Evolutionary conservation across 2,888 invertebrate species (phyloP), one percentile per base, ranked within the genome.

Genomic region (Fragum whitleyi): DNA sequence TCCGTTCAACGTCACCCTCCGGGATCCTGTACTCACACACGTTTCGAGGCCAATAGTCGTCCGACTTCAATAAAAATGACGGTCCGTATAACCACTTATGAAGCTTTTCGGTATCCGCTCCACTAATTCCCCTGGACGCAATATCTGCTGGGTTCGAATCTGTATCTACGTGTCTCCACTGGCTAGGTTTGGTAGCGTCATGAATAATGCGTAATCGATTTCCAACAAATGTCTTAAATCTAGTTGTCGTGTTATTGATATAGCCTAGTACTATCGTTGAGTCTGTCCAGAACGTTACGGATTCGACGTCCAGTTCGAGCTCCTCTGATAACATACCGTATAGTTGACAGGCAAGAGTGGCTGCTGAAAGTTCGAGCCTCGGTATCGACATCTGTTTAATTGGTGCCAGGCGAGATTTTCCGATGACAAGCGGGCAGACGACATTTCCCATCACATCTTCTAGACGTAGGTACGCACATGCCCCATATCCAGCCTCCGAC

Each of bases 351-450:
- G 69, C 61, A 0, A 61, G 29, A 0, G 57, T 61, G 14, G 82
- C 75, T 47, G 79, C 76, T 19, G 79, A 53, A 28, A 82, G 59
- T 28, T 83, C 83, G 28, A 83, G 42, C 47, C 79, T 51, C 1
- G 83, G 77, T 32, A 83, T 59, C 9, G 75, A 73, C 2, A 80
- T 51, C 2, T 53, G 1, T 55, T 84, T 84, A 0, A 84, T 69
- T 3, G 72, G 77, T 5, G 83, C 78, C 5, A 84, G 71, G 26
- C 75, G 39, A 16, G 80, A 69, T 39, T 80, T 80, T 7, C 80
- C 78, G 29, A n/a, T n/a, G n/a, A n/a, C n/a, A n/a, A n/a, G n/a
- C n/a, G n/a, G n/a, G n/a, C n/a, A n/a, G n/a, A n/a, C n/a, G 23
- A 26, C 23, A 16, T 26, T 16, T 16, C 26, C 26, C n/a, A 9